Conservation (phyloP, 2,888 invertebrate species). For the Pandemis heparana region DNA sequence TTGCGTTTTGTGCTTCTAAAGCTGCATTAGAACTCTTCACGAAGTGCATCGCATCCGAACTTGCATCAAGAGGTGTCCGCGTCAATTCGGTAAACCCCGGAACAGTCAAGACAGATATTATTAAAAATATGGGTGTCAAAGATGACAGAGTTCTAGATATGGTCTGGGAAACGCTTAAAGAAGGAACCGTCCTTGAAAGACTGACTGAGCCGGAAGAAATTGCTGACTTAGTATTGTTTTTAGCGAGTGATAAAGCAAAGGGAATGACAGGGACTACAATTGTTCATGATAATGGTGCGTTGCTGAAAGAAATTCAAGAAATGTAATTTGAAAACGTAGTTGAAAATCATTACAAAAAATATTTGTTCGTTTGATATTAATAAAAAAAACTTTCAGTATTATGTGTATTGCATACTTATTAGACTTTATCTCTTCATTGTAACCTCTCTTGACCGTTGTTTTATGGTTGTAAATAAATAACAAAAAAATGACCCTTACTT, state of each 20-base stretch:
- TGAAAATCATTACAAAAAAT: too few species aligned
- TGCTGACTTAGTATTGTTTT: conserved; percentile 92
- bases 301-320: conserved; percentile 46
- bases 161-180: conserved; percentile 42
- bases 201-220: conserved; percentile 84
- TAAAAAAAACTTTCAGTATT: too few species aligned
- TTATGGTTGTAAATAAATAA: too few species aligned
- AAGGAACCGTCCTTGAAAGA: conserved; percentile 50
- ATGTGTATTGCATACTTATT: too few species aligned
- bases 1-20: conserved; percentile 86
- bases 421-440: too few species aligned
- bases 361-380: too few species aligned
- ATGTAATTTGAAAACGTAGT: background rate
- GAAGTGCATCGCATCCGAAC: conserved; percentile 91
- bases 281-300: conserved; percentile 93
- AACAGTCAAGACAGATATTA: conserved; percentile 52
- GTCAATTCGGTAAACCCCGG: conserved; percentile 93
- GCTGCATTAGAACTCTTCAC: conserved; percentile 96
- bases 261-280: conserved; percentile 93
- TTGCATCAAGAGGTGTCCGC: conserved; percentile 89
- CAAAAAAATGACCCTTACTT: too few species aligned
- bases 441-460: too few species aligned
- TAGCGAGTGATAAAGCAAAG: conserved; percentile 92
- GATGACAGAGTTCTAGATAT: conserved; percentile 41
- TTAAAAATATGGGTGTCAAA: conserved; percentile 47